A percentile compares a stretch with the other conserved stretches of the same genome.
Conservation (phyloP, 2,888 invertebrate species). For the Phortica magna region DNA sequence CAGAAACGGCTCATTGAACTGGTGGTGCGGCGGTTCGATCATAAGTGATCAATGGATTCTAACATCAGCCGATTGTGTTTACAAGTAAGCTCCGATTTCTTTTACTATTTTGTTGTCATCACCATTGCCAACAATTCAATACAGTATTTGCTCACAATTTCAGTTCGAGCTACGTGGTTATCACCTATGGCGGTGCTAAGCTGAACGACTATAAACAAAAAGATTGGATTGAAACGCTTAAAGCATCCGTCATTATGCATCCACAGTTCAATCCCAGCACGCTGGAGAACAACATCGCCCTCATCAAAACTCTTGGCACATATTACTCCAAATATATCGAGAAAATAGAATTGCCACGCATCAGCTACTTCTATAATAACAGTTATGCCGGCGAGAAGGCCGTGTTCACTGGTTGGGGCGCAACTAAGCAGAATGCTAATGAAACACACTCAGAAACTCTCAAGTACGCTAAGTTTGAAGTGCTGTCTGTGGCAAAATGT, state of each 20-base stretch:
- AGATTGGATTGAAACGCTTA: neutral
- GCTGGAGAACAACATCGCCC: neutral
- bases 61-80: neutral
- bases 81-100: neutral
- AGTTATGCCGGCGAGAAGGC: neutral
- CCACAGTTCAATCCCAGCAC: neutral
- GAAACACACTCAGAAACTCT: neutral
- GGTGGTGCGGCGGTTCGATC: slow-evolving; percentile 1
- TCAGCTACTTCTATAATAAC: neutral
- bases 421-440: neutral
- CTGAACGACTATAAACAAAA: neutral
- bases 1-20: neutral
- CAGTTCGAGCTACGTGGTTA: neutral
- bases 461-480: neutral
- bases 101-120: neutral
- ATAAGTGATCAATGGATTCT: neutral
- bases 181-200: neutral
- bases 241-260: neutral
- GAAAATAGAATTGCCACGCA: neutral
- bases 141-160: neutral
- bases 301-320: neutral
- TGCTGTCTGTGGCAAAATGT: neutral
- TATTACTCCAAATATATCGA: neutral
- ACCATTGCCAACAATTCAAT: neutral
- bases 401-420: neutral